Conservation (phyloP, 2,797 vertebrate species). For the Steatocranus sp. region DNA sequence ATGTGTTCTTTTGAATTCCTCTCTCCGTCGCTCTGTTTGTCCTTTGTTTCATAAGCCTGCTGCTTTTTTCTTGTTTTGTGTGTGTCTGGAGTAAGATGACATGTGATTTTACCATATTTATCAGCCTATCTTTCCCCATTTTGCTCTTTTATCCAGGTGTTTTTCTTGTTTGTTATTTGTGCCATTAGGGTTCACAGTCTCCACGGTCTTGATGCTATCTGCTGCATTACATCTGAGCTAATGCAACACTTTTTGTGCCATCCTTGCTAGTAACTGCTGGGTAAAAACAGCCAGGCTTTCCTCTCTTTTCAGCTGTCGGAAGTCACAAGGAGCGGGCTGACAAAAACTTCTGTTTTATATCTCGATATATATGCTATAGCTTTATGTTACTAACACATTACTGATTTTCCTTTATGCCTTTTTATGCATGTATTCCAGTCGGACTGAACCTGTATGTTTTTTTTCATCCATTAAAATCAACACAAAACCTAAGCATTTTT, state of each 20-base stretch:
- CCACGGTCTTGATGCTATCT: slow-evolving; percentile 17
- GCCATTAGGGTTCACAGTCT: slow-evolving; percentile 27
- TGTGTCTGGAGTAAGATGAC: slow-evolving; percentile 14
- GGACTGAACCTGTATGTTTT: neutral
- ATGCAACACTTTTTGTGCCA: slow-evolving; percentile 26
- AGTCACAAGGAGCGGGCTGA: slow-evolving; percentile 9
- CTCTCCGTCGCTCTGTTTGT: slow-evolving; percentile 26
- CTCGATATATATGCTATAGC: slow-evolving; percentile 1
- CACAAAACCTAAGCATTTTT: neutral
- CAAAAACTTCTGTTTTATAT: slow-evolving; percentile 23
- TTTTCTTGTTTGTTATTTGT: slow-evolving; percentile 21
- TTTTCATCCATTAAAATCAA: neutral
- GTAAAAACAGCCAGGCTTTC: slow-evolving; percentile 17
- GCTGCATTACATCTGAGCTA: slow-evolving; percentile 26
- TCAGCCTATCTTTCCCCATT: slow-evolving; percentile 1
- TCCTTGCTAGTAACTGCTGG: neutral
- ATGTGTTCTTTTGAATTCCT: slow-evolving; percentile 43
- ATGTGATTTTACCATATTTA: slow-evolving; percentile 36
- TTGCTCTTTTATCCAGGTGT: slow-evolving; percentile 27
- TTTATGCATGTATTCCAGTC: neutral
- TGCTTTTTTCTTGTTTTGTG: neutral
- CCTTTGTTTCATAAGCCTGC: slow-evolving; percentile 45
- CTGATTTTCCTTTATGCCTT: neutral
- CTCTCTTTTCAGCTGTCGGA: slow-evolving; percentile 12
- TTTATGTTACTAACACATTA: slow-evolving; percentile 15